Base-by-base conservation (phyloP, 1,140 invertebrate genomes). In the Zaprionus africanus region DNA sequence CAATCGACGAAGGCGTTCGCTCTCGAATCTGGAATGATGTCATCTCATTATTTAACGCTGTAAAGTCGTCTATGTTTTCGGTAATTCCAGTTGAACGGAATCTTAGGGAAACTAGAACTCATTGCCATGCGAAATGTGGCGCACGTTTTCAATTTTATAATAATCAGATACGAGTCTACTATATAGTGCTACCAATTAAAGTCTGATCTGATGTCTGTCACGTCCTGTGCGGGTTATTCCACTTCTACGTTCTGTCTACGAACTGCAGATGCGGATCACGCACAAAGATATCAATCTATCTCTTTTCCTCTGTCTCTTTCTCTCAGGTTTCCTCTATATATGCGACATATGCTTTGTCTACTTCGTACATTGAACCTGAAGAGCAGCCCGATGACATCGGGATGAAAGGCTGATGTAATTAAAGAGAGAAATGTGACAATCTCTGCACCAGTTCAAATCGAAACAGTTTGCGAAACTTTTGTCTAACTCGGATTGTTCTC, bases 211-310 rank as follows among this genome's bases (percentile, higher is more conserved):
- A 38, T 65, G 36, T 66, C 13, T 56, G 74, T 77, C 69, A 73
- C 70, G 75, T 72, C 51, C 69, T 58, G 61, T 41, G 31, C 53
- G 74, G 69, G 57, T 66, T 73, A 77, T 77, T 77, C 73, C 73
- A 57, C 3, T 41, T 36, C 61, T 41, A 26, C 26, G 36, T 34
- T 24, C 28, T 67, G 38, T 59, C 41, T 31, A 26, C 19, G 11
- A n/a, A 26, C 62, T 49, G 59, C 54, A 57, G 57, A 77, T 77
- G 61, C 69, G 51, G 13, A 73, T 57, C 75, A 77, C 75, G 75
- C 58, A 73, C 62, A 6, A 26, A 41, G 15, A 62, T 60, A 28
- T 26, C 26, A 34, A 6, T 41, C 34, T 56, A 11, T 31, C 26
- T 31, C n/a, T 46, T 17, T 24, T 28, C 22, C 31, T 41, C 4